Conservation (phyloP, 2,888 invertebrate species). For the Acleris holmiana region DNA sequence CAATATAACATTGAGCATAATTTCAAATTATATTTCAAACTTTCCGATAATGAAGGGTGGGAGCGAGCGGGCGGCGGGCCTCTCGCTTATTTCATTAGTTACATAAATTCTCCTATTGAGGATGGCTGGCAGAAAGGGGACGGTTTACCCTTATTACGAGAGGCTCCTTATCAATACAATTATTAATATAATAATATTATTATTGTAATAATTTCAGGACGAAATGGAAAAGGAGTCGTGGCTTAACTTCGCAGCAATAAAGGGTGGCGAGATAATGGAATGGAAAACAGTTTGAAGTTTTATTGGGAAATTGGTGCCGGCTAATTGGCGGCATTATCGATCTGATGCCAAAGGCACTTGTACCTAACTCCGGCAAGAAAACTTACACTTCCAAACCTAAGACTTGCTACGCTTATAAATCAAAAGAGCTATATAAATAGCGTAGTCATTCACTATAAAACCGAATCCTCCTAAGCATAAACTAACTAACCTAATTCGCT, state of each 20-base stretch:
- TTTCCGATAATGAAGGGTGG: conserved; percentile 85
- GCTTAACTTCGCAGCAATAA: conserved; percentile 83
- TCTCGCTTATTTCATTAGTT: conserved; percentile 85
- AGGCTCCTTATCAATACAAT: conserved; percentile 85
- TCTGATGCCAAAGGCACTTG: conserved; percentile 63
- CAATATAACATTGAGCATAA: conserved; percentile 85
- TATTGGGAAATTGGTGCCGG: conserved; percentile 83
- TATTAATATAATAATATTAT: conserved; percentile 85
- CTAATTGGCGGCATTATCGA: conserved; percentile 83
- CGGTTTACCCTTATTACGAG: conserved; percentile 85
- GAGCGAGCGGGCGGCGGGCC: conserved; percentile 66
- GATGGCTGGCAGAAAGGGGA: conserved; percentile 84
- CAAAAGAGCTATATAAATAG: background rate
- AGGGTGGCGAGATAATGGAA: conserved; percentile 84
- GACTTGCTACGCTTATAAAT: background rate
- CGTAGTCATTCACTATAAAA: conserved; percentile 1
- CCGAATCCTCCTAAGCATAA: conserved; percentile 32
- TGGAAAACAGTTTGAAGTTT: conserved; percentile 85
- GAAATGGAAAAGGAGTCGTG: conserved; percentile 74
- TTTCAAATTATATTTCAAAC: conserved; percentile 85
- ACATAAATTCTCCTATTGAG: conserved; percentile 85
- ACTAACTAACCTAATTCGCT: conserved; percentile 45
- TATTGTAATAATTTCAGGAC: conserved; percentile 83
- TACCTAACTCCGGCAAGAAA: conserved; percentile 49
- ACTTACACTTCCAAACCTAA: background rate